Percentiles rank a stretch among this genome's conserved stretches.
Evolutionary conservation across 2,888 invertebrate genomes (phyloP).

Genomic region (Cerastoderma edule): DNA sequence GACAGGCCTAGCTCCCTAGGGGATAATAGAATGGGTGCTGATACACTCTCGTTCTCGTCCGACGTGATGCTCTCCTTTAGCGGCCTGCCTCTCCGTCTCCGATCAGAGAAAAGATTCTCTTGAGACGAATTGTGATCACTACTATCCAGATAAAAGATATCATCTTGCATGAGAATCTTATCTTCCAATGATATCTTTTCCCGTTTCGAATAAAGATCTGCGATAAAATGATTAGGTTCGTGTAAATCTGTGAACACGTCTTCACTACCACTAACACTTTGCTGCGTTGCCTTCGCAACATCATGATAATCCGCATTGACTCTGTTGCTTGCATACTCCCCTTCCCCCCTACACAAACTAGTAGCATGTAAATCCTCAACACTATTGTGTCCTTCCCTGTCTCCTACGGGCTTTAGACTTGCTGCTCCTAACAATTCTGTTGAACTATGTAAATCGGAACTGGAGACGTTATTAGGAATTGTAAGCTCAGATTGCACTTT

Average conservation of each 20-base stretch:
- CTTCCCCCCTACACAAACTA: slow-evolving; percentile 26
- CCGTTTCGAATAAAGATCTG: slow-evolving; percentile 62
- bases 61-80: slow-evolving; percentile 50
- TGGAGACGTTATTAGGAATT: slow-evolving; percentile 41
- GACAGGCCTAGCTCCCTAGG: slow-evolving; percentile 48
- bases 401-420: slow-evolving; percentile 42
- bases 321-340: slow-evolving; percentile 35
- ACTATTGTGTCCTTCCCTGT: slow-evolving; percentile 8
- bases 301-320: slow-evolving; percentile 35
- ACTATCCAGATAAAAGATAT: slow-evolving; percentile 54
- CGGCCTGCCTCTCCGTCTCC: slow-evolving; percentile 22
- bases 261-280: slow-evolving; percentile 24
- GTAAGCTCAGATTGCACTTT: slow-evolving; percentile 53
- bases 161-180: slow-evolving; percentile 54
- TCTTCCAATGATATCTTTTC: slow-evolving; percentile 61
- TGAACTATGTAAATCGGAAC: slow-evolving; percentile 56
- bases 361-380: slow-evolving; percentile 8
- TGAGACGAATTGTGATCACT: slow-evolving; percentile 64
- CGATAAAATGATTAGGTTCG: slow-evolving; percentile 37
- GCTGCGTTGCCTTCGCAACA: slow-evolving; percentile 20
- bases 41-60: slow-evolving; percentile 53
- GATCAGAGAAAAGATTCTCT: slow-evolving; percentile 47
- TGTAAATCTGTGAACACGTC: slow-evolving; percentile 22
- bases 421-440: slow-evolving; percentile 61
- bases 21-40: slow-evolving; percentile 56